Evolutionary conservation across 2,888 invertebrate species (phyloP).

Genomic region (Gryllus longicercus): DNA sequence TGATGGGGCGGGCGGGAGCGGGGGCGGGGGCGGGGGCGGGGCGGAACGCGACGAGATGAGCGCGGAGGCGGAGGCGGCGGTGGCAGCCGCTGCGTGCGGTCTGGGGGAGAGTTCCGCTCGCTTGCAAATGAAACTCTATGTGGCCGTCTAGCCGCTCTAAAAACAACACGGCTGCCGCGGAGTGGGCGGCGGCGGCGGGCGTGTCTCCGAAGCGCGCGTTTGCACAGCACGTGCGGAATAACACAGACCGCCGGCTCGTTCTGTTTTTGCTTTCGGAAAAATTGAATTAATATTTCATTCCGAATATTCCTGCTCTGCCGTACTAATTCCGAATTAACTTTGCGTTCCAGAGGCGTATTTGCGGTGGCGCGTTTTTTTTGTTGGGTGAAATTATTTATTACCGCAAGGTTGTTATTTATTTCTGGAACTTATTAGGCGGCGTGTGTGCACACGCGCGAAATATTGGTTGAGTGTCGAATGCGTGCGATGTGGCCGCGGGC

Average conservation of each 20-base stretch:
- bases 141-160: background rate
- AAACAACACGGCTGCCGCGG: background rate
- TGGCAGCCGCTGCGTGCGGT: background rate
- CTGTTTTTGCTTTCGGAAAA: slow-evolving; percentile 17
- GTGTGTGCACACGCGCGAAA: too few species aligned
- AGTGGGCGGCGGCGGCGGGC: background rate
- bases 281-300: slow-evolving; percentile 10
- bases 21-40: background rate
- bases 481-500: too few species aligned
- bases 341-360: background rate
- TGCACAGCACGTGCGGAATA: slow-evolving; percentile 5
- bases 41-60: background rate
- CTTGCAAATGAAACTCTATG: slow-evolving; percentile 17
- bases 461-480: too few species aligned
- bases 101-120: slow-evolving; percentile 20
- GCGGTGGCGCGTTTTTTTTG: background rate
- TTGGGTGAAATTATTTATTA: background rate
- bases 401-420: background rate
- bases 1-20: slow-evolving; percentile 5
- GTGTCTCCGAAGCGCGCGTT: slow-evolving; percentile 17
- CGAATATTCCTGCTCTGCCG: background rate
- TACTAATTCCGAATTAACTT: slow-evolving; percentile 17
- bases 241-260: background rate
- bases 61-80: background rate
- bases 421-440: too few species aligned